Evolutionary conservation across 2,797 vertebrate genomes (phyloP), one percentile per base, ranked within the genome.

Genomic region (Ctenopoma multispine): DNA sequence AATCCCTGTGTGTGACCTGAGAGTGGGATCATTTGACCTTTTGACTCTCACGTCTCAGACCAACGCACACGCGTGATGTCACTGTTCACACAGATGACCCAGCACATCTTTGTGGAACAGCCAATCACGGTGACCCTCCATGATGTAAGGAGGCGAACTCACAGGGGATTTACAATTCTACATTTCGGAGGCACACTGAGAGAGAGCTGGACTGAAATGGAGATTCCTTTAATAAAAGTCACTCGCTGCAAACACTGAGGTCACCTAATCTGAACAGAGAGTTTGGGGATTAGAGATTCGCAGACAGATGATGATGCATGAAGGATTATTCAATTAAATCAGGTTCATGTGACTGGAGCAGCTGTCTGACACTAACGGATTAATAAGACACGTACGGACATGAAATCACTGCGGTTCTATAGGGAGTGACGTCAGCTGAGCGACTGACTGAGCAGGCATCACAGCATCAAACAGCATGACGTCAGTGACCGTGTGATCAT

Each of bases 51-150:
- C 11, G 38, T 14, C 44, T 57, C 44, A 68, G 44, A 65, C 55
- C 71, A 40, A 58, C 73, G 59, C 69, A n/a, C n/a, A n/a, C n/a
- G n/a, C n/a, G n/a, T n/a, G n/a, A n/a, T n/a, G n/a, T n/a, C n/a
- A n/a, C n/a, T n/a, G n/a, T n/a, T n/a, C n/a, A n/a, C n/a, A n/a
- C n/a, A n/a, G n/a, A n/a, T n/a, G n/a, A n/a, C n/a, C n/a, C n/a
- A 68, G 66, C 76, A 83, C 79, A 64, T 48, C 8, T 56, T 34
- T 6, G 24, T 48, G 38, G 34, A 36, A 40, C 65, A 69, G 77
- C 90, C 88, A 91, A 85, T 87, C 81, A 81, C 58, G 77, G 20
- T 44, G 59, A 62, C 48, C 34, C 48, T 17, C 7, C 43, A 63
- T 88, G 88, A 83, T 64, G 57, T 76, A 87, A 90, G 59, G 59